phyloP scores from a whole-genome alignment of 2,113 vertebrate genomes.

The Grammomys dolichurus region DNA sequence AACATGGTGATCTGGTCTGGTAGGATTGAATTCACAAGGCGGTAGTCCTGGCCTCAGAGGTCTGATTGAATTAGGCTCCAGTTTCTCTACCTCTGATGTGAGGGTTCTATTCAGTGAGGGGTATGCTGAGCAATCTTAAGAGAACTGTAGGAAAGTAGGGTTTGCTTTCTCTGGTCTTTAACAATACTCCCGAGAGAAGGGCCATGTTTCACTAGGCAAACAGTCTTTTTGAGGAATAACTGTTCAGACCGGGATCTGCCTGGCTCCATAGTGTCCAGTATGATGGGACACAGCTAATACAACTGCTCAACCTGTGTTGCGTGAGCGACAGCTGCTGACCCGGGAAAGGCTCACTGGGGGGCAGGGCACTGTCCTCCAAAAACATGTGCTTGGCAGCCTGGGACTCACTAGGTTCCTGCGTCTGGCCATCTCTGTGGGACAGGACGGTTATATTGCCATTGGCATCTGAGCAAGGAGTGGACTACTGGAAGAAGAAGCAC shows the following conservation, averaged over 20 bases:
- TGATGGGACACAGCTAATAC: not conserved
- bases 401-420: not conserved
- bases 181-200: not conserved
- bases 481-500: not conserved
- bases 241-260: not conserved
- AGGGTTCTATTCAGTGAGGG: not conserved
- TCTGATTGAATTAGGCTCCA: not conserved
- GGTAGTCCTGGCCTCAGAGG: not conserved
- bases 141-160: not conserved
- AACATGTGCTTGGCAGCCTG: not conserved
- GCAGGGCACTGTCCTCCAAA: not conserved
- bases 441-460: not conserved
- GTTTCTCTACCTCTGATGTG: not conserved
- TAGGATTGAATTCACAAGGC: not conserved
- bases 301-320: not conserved
- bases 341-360: not conserved
- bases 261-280: not conserved
- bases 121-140: not conserved
- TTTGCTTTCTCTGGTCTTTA: not conserved
- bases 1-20: not conserved
- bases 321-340: not conserved
- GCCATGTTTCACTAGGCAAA: not conserved
- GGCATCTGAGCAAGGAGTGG: not conserved
- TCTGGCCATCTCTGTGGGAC: not conserved
- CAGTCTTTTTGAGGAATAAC: not conserved